phyloP scores from a whole-genome alignment of 2,113 vertebrate genomes.

The Xiphias gladius region DNA sequence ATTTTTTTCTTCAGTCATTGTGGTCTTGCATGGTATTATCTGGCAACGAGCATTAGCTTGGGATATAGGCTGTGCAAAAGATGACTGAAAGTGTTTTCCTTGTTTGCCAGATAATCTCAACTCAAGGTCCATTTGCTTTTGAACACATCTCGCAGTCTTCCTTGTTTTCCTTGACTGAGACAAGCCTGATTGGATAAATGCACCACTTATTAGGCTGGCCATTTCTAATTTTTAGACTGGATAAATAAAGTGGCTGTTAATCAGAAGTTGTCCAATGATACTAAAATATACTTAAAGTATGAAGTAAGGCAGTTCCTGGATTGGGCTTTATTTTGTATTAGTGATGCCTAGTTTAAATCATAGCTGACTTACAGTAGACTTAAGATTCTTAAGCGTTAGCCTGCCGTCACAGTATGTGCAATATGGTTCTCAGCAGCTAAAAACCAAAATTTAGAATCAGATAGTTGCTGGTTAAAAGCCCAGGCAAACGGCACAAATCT shows the following conservation, averaged over 20 bases:
- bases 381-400: background rate
- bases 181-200: background rate
- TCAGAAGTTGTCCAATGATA: background rate
- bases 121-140: background rate
- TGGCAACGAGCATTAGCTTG: background rate
- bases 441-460: background rate
- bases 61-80: background rate
- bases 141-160: background rate
- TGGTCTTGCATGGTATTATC: background rate
- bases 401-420: background rate
- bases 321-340: background rate
- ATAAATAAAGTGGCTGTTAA: background rate
- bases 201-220: background rate
- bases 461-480: background rate
- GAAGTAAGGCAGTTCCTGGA: background rate
- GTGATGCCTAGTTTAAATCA: no score
- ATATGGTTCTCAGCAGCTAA: background rate
- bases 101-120: background rate
- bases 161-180: background rate
- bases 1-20: background rate
- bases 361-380: background rate
- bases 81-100: rapidly evolving
- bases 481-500: background rate
- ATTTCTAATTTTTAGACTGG: background rate
- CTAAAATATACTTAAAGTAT: constrained; percentile 3